These are phyloP conservation scores for Oreohelix idahoensis DNA, from an alignment of 1,140 invertebrate genomes.

Conservation along the genomic window DNA sequence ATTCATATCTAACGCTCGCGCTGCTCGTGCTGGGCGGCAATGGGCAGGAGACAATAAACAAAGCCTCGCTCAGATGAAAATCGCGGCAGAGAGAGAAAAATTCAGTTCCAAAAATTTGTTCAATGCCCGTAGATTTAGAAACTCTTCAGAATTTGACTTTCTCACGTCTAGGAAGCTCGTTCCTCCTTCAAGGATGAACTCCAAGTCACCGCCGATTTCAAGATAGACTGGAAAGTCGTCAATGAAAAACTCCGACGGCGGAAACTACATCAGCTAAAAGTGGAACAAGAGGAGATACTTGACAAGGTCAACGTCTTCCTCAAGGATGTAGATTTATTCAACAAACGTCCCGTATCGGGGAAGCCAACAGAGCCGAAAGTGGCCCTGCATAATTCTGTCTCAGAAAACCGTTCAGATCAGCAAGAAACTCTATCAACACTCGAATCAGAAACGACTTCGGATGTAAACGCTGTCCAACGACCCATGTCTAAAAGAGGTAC, in stretches of 20 bases:
- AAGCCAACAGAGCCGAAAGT: not conserved
- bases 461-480: too few relatives aligned
- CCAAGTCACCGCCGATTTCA: not conserved
- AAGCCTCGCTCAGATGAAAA: not conserved
- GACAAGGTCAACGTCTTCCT: constrained; percentile 13
- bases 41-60: not conserved
- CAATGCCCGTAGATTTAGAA: not conserved
- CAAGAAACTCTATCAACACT: not conserved
- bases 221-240: not conserved
- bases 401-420: not conserved
- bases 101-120: constrained; percentile 33
- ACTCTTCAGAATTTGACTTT: not conserved
- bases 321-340: not conserved
- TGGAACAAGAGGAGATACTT: not conserved
- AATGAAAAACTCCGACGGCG: not conserved
- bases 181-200: constrained; percentile 2
- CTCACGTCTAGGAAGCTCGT: not conserved
- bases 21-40: not conserved
- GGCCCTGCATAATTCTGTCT: not conserved
- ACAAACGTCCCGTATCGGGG: not conserved
- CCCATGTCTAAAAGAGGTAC: too few relatives aligned
- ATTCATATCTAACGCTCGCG: not conserved
- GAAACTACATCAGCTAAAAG: constrained; percentile 2
- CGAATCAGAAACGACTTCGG: too few relatives aligned
- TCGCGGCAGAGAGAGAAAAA: constrained; percentile 8